phyloP scores from a whole-genome alignment of 1,140 invertebrate species.

The Globodera rostochiensis region DNA sequence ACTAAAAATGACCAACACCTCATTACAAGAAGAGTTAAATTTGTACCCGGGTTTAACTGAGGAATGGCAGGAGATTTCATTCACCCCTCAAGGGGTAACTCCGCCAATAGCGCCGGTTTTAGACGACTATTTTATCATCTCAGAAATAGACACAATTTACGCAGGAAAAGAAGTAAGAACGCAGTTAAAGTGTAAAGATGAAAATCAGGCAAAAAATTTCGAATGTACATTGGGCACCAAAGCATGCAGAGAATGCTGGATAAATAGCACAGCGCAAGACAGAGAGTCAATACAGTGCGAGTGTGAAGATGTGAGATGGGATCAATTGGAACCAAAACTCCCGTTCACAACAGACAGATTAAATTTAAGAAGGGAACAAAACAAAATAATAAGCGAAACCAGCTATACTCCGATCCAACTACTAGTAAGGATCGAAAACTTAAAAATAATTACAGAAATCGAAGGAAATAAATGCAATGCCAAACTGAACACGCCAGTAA shows the following conservation, averaged over 20 bases:
- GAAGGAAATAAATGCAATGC: neutral
- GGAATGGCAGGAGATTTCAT: neutral
- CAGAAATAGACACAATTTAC: neutral
- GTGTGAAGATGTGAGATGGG: neutral
- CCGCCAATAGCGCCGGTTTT: neutral
- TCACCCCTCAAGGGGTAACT: neutral
- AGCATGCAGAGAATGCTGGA: neutral
- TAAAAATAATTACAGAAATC: neutral
- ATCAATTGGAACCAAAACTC: neutral
- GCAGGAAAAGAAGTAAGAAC: neutral
- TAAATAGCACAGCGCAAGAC: neutral
- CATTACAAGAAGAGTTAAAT: neutral
- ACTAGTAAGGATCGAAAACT: neutral
- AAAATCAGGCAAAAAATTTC: neutral
- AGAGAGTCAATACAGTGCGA: neutral
- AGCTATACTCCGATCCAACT: neutral
- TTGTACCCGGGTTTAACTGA: neutral
- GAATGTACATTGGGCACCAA: neutral
- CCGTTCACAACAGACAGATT: neutral
- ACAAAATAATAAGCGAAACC: neutral
- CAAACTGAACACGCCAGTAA: neutral
- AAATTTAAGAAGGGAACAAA: neutral
- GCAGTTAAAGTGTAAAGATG: neutral
- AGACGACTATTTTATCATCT: neutral
- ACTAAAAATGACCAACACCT: neutral